Evolutionary conservation across 2,113 vertebrate species (phyloP).

Genomic region (Otolemur garnettii): DNA sequence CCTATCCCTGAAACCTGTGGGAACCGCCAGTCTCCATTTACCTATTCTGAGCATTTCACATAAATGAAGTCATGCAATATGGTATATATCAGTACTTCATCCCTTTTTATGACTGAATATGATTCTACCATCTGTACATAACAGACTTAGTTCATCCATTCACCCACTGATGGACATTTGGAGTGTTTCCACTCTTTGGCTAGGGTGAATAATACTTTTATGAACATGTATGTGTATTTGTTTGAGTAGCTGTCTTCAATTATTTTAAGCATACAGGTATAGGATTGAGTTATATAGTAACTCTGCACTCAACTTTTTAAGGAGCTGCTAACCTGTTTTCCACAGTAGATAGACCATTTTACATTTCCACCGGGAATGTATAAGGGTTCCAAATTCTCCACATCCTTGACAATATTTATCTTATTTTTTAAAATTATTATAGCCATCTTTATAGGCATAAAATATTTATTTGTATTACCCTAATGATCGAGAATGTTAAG

Average conservation of each 20-base stretch:
- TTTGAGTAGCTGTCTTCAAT: background rate
- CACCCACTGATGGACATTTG: background rate
- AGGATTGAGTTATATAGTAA: background rate
- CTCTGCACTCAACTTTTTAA: slow-evolving; percentile 2
- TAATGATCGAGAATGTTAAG: background rate
- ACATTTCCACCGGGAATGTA: background rate
- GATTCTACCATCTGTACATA: background rate
- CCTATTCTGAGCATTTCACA: background rate
- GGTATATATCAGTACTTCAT: background rate
- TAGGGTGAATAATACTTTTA: background rate
- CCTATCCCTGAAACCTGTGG: background rate
- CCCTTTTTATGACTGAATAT: background rate
- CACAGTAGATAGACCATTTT: background rate
- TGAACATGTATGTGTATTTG: background rate
- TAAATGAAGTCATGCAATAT: background rate
- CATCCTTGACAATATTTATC: background rate
- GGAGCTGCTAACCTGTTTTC: background rate
- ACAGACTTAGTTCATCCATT: background rate
- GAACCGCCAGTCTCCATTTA: background rate
- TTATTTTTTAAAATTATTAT: background rate
- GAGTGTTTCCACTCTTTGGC: background rate
- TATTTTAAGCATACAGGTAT: background rate
- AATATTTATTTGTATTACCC: background rate
- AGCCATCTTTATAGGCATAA: background rate
- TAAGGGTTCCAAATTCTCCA: background rate